Percentiles rank a stretch among this genome's conserved stretches.
Conservation (phyloP, 1,140 invertebrate species). For the Trichonephila inaurata region DNA sequence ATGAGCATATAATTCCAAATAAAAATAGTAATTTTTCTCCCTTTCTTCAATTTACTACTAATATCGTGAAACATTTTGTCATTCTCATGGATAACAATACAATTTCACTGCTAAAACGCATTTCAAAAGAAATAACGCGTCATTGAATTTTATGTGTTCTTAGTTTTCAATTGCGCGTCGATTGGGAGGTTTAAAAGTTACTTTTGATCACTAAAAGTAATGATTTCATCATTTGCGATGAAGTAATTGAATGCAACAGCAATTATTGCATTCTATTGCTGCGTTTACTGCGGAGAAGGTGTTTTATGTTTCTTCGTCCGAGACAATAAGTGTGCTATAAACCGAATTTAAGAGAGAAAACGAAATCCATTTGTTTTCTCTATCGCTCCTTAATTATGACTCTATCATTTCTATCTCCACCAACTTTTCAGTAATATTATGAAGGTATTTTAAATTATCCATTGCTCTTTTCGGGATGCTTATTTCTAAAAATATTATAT, state of each 20-base stretch:
- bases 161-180: not conserved
- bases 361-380: not conserved
- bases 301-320: not conserved
- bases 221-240: slow-evolving; percentile 15
- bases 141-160: not conserved
- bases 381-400: not conserved
- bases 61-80: not conserved
- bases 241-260: slow-evolving; percentile 8
- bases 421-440: no score
- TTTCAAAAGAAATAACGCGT: not conserved
- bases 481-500: no score
- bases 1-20: not conserved
- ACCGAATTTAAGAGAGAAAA: not conserved
- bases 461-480: no score
- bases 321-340: slow-evolving; percentile 5
- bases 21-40: not conserved
- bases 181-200: not conserved
- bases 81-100: slow-evolving; percentile 21
- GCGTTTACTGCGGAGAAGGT: not conserved
- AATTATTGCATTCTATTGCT: slow-evolving; percentile 3
- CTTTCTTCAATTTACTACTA: no score
- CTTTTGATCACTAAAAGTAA: not conserved
- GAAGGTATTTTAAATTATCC: no score
- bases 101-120: not conserved
- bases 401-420: not conserved